A percentile compares a stretch with the other conserved stretches of the same genome.
phyloP scores from a whole-genome alignment of 2,113 vertebrate species.

The Pithys albifrons region DNA sequence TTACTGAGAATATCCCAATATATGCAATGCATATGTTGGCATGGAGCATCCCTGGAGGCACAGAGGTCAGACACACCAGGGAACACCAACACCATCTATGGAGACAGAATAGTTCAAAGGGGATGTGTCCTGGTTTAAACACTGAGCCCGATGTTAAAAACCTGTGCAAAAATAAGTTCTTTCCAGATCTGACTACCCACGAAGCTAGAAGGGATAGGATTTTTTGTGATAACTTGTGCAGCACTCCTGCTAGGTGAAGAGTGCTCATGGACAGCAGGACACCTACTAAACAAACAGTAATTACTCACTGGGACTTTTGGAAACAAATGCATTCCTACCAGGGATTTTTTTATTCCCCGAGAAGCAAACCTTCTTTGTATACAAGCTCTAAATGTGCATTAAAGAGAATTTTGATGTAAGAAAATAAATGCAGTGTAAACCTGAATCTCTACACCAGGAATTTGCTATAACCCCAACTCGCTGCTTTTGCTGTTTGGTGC shows the following conservation, averaged over 20 bases:
- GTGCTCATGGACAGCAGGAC: background rate
- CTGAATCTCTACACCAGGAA: background rate
- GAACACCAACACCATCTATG: background rate
- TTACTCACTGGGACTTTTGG: rapidly evolving
- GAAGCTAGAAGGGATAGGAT: rapidly evolving
- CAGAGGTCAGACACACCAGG: background rate
- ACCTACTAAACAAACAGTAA: background rate
- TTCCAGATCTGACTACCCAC: background rate
- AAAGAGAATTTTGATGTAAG: background rate
- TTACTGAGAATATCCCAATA: background rate
- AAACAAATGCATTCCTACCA: background rate
- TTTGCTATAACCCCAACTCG: background rate
- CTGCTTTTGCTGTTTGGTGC: background rate
- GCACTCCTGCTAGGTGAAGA: background rate
- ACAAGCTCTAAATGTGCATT: background rate
- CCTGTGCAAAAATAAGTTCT: background rate
- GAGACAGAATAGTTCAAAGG: background rate
- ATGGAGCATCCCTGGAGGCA: background rate
- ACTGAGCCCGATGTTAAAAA: background rate
- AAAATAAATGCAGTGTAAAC: background rate
- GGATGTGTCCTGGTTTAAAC: background rate
- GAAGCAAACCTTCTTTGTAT: background rate
- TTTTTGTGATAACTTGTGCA: background rate
- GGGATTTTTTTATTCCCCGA: background rate
- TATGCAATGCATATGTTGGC: background rate